A percentile compares a stretch with the other conserved stretches of the same genome.
These are phyloP conservation scores for Apocrypta bakeri DNA, from an alignment of 1,140 invertebrate species.

Conservation along the genomic window DNA sequence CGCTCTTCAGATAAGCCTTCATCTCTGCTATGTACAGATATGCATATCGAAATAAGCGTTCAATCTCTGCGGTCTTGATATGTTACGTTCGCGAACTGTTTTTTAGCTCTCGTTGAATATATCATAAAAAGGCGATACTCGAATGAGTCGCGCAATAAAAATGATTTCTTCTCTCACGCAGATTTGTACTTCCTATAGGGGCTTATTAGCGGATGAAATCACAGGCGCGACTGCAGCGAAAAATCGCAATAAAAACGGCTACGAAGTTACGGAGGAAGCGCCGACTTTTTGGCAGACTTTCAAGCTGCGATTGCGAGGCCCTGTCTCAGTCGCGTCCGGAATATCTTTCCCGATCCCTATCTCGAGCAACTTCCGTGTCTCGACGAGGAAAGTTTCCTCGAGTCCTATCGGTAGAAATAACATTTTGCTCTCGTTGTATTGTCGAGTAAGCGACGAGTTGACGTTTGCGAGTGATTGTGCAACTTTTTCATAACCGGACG, in stretches of 20 bases:
- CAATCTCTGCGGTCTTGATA: too few relatives aligned
- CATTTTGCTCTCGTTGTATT: too few relatives aligned
- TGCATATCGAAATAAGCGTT: background rate
- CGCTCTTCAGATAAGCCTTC: background rate
- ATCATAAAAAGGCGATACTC: too few relatives aligned
- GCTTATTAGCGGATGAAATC: constrained; percentile 24
- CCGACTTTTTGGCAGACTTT: constrained; percentile 68
- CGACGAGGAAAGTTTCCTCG: background rate
- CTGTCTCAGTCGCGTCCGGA: constrained; percentile 68
- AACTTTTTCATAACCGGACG: background rate
- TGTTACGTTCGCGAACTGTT: too few relatives aligned
- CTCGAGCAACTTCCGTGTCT: background rate
- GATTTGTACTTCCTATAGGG: constrained; percentile 32
- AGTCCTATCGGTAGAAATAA: too few relatives aligned
- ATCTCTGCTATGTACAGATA: background rate
- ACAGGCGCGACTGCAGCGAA: background rate
- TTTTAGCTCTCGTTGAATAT: too few relatives aligned
- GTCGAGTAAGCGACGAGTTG: too few relatives aligned
- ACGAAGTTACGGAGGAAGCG: constrained; percentile 28
- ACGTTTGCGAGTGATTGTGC: background rate
- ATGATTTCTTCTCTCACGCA: too few relatives aligned
- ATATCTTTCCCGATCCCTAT: constrained; percentile 57
- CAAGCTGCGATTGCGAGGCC: constrained; percentile 72
- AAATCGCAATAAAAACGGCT: constrained; percentile 58
- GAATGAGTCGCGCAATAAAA: too few relatives aligned